Evolutionary conservation across 2,888 invertebrate genomes (phyloP), one percentile per base, ranked within the genome.

Genomic region (Nysson spinosus): DNA sequence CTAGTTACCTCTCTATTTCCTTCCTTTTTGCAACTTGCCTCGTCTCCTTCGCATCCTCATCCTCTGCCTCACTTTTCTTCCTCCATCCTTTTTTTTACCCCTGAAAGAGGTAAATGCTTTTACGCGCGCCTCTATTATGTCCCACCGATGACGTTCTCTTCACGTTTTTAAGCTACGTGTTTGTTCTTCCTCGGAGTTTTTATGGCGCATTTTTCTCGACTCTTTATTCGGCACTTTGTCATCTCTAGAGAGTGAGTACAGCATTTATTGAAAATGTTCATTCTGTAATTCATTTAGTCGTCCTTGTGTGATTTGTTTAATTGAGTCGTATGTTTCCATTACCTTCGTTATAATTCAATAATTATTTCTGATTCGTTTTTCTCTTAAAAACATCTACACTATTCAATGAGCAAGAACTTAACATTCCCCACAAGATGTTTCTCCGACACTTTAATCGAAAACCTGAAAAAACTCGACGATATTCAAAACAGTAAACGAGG

Each of bases 41-140:
- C 43, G 26, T 7, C 17, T 20, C 52, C 44, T 47, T 37, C 4
- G n/a, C 37, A n/a, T 19, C 39, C n/a, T 24, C 32, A 12, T 22
- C 24, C 24, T 28, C 16, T 28, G 24, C 19, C 9, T 37, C 35
- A 43, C 46, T 49, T 39, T 20, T 40, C 22, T 34, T 26, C 56
- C 11, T 12, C 26, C 6, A 11, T 47, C 52, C 9, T 17, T 58
- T 30, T 26, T 22, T 63, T 42, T 30, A 60, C 17, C 30, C 17
- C 24, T 44, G 44, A 28, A 51, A 46, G 60, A 40, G 46, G 52
- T 72, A 69, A 75, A 75, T 46, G 69, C 75, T 75, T 75, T 72
- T 75, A 75, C 72, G 72, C 69, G 72, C 71, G 61, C 62, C 62
- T 39, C 72, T 72, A 67, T 69, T 72, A 67, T 46, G 62, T 58